These are phyloP conservation scores for Echinarachnius parma DNA, from an alignment of 53 echinoderm and acorn worm species.

Conservation along the genomic window DNA sequence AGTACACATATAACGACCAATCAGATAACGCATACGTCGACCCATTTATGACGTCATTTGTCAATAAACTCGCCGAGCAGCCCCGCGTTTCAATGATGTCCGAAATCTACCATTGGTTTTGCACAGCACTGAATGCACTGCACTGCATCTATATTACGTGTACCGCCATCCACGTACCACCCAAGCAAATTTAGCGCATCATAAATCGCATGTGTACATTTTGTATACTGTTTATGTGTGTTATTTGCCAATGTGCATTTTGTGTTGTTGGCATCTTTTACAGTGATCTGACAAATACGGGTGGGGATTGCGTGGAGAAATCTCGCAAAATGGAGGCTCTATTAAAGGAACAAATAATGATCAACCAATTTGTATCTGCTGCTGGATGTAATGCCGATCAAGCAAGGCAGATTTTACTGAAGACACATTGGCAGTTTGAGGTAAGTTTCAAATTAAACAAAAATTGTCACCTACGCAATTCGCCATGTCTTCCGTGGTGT, in stretches of 20 bases:
- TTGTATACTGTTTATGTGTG: too few relatives aligned
- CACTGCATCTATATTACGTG: too few relatives aligned
- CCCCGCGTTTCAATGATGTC: too few relatives aligned
- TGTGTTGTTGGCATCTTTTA: too few relatives aligned
- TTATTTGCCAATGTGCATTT: too few relatives aligned
- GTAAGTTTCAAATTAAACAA: slow-evolving; percentile 66
- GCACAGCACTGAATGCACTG: too few relatives aligned
- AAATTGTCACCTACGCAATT: slow-evolving; percentile 3
- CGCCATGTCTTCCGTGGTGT: too few relatives aligned
- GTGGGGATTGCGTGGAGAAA: slow-evolving; percentile 42
- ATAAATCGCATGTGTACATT: too few relatives aligned
- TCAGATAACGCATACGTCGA: slow-evolving; percentile 43
- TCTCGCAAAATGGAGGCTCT: slow-evolving; percentile 85
- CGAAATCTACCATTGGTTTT: too few relatives aligned
- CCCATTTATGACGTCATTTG: slow-evolving; percentile 73
- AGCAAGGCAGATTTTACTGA: slow-evolving; percentile 97
- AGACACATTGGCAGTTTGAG: slow-evolving; percentile 99
- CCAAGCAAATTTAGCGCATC: too few relatives aligned
- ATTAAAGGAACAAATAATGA: slow-evolving; percentile 96
- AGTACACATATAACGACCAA: slow-evolving; percentile 50
- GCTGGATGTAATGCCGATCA: slow-evolving; percentile 91
- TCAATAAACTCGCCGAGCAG: slow-evolving; percentile 61
- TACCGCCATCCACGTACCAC: too few relatives aligned
- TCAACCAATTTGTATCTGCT: slow-evolving; percentile 95
- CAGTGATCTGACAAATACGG: slow-evolving; percentile 19